A percentile compares a stretch with the other conserved stretches of the same genome.
Conservation (phyloP, 35 echinoderm and acorn worm species). For the Lytechinus pictus region DNA sequence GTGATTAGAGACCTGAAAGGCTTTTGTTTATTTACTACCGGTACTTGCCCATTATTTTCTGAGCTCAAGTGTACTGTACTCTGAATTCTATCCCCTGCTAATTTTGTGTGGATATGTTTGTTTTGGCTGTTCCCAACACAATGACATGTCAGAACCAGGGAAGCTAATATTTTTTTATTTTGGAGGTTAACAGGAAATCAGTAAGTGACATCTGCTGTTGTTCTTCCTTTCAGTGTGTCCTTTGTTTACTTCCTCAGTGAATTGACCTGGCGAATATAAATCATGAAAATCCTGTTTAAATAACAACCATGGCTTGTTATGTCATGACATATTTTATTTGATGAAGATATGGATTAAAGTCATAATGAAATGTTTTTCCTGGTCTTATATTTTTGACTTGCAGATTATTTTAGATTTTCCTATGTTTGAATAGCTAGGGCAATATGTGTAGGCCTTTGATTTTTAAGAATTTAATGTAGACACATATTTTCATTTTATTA, state of each 20-base stretch:
- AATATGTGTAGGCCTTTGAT: too few relatives aligned
- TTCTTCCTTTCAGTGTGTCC: background rate
- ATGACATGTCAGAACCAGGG: background rate
- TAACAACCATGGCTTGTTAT: background rate
- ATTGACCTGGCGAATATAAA: background rate
- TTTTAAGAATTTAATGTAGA: too few relatives aligned
- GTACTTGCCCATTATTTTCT: background rate
- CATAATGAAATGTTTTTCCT: too few relatives aligned
- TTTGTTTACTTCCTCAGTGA: background rate
- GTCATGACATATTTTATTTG: background rate
- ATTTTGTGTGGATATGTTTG: background rate
- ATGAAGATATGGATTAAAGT: too few relatives aligned
- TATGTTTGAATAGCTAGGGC: too few relatives aligned
- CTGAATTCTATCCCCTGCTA: background rate
- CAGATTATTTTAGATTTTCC: too few relatives aligned
- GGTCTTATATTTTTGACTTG: too few relatives aligned
- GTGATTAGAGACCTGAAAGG: background rate
- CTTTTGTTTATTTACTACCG: background rate
- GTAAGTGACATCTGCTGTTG: constrained; percentile 1
- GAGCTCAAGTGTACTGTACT: background rate
- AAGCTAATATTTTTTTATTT: background rate
- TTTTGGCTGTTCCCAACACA: background rate
- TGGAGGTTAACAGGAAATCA: background rate
- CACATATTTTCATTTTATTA: background rate
- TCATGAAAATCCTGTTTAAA: background rate